These are phyloP conservation scores for Ascidia mentula DNA, from an alignment of 23 tunicate genomes.

Conservation along the genomic window DNA sequence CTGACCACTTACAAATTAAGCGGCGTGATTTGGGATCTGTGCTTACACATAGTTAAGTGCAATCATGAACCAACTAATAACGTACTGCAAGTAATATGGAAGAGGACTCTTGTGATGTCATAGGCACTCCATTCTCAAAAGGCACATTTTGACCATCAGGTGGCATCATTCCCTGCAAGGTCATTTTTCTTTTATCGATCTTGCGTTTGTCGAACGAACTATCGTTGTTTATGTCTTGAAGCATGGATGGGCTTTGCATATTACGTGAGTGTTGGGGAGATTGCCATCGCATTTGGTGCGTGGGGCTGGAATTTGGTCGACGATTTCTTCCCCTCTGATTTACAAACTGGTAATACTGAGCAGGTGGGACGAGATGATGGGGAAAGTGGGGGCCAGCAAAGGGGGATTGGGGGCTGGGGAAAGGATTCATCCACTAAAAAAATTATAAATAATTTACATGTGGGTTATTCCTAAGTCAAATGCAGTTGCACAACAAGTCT, in stretches of 20 bases:
- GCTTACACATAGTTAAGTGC: too few relatives aligned
- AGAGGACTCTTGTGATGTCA: neutral
- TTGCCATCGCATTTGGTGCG: neutral
- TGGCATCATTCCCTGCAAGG: neutral
- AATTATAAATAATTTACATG: too few relatives aligned
- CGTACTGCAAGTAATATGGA: neutral
- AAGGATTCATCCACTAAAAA: conserved; percentile 1
- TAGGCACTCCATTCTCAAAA: neutral
- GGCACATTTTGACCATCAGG: neutral
- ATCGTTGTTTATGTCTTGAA: neutral
- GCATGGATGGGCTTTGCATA: neutral
- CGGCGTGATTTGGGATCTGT: too few relatives aligned
- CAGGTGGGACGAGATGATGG: neutral
- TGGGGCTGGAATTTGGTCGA: neutral
- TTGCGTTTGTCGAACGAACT: neutral
- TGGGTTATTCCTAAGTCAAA: too few relatives aligned
- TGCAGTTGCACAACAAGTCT: too few relatives aligned
- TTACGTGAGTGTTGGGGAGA: neutral
- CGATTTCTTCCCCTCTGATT: neutral
- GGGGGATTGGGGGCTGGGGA: neutral
- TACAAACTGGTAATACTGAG: neutral
- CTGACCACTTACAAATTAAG: too few relatives aligned
- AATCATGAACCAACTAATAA: too few relatives aligned
- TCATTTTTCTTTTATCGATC: neutral
- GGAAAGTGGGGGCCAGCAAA: neutral